A percentile compares a stretch with the other conserved stretches of the same genome.
phyloP scores from a whole-genome alignment of 2,888 invertebrate genomes.

The Agonopterix heracliana region DNA sequence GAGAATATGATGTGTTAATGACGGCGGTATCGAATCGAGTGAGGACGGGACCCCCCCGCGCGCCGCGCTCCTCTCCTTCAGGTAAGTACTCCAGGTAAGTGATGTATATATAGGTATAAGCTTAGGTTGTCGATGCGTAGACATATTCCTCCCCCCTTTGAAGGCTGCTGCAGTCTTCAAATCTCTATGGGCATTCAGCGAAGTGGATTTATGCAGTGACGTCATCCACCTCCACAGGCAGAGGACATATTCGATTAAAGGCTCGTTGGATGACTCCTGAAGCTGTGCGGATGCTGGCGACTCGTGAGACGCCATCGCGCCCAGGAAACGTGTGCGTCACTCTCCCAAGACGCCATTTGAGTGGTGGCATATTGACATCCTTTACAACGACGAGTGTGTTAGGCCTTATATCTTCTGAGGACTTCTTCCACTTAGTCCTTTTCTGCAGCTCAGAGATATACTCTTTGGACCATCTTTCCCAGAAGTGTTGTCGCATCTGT shows the following conservation, averaged over 20 bases:
- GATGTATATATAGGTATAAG: too few species aligned
- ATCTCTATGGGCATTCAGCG: too few species aligned
- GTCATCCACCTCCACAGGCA: background rate
- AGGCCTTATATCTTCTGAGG: background rate
- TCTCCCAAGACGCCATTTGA: background rate
- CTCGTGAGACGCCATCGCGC: background rate
- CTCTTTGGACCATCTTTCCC: slow-evolving; percentile 7
- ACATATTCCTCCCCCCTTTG: too few species aligned
- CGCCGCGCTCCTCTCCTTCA: too few species aligned
- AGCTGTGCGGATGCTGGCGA: background rate
- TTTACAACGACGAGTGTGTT: background rate
- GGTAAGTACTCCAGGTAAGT: too few species aligned
- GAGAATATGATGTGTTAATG: too few species aligned
- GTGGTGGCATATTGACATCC: background rate
- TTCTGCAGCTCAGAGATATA: slow-evolving; percentile 9
- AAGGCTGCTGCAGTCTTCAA: too few species aligned
- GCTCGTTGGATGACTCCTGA: background rate
- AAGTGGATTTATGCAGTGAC: background rate
- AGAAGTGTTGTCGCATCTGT: slow-evolving; percentile 9
- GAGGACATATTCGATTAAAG: background rate
- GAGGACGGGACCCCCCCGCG: too few species aligned
- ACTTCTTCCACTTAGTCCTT: slow-evolving; percentile 6
- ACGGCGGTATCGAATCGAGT: too few species aligned
- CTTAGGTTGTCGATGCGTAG: too few species aligned
- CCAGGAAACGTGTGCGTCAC: background rate